Conservation (phyloP, 2,113 vertebrate species). For the Motacilla tschutschensis region DNA sequence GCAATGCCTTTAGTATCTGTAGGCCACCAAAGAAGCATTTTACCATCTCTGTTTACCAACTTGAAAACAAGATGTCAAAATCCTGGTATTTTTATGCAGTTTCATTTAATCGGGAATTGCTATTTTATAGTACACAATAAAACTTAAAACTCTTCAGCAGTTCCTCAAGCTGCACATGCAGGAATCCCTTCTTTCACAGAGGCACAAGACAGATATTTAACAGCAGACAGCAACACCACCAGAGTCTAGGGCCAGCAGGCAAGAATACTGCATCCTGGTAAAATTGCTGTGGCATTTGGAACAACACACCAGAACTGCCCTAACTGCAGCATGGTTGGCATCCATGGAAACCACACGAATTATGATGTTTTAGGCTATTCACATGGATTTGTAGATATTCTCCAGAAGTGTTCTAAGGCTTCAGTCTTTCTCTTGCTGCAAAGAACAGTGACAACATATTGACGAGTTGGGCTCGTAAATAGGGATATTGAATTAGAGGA, state of each 20-base stretch:
- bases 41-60: background rate
- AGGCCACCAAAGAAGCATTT: background rate
- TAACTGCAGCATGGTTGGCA: background rate
- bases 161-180: background rate
- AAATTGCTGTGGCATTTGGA: background rate
- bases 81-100: background rate
- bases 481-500: conserved; percentile 16
- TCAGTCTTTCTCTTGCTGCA: background rate
- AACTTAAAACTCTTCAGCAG: background rate
- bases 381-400: background rate
- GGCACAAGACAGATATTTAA: background rate
- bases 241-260: background rate
- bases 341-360: background rate
- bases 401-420: background rate
- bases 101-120: background rate
- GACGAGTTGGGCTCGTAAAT: background rate
- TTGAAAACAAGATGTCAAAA: background rate
- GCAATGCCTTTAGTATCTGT: background rate
- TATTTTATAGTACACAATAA: background rate
- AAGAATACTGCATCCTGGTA: background rate
- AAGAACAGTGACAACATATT: conserved; percentile 5
- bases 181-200: background rate
- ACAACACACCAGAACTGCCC: background rate
- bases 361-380: background rate
- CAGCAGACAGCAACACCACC: background rate